Base-by-base conservation (phyloP, 2,797 vertebrate species). In the Staurois parvus region DNA sequence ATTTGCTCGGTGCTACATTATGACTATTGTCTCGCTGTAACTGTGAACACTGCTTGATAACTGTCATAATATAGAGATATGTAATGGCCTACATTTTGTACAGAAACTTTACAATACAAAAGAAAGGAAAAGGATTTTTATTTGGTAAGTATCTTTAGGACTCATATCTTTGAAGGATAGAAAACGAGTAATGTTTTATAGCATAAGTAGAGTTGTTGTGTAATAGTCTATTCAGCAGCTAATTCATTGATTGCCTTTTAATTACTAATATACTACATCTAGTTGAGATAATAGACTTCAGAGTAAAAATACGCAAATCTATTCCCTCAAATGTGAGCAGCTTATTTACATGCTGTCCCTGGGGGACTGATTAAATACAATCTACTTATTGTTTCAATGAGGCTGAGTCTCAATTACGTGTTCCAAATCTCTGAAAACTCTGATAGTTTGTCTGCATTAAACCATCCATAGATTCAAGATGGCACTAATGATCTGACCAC, bases 221-320 rank as follows among this genome's bases (percentile, higher is more conserved):
- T 66, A 66, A 13, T 29, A 11, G 29, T 13, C 26, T 26, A 66
- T 66, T 28, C 7, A 29, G n/a, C 26, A 29, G 28, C 26, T 29
- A 66, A 28, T 19, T 66, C 8, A 66, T 66, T 66, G 64, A 66
- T 66, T 66, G 64, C n/a, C 8, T 66, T 29, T 66, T 66, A 66
- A 66, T 66, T 66, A 66, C n/a, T 12, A 66, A 66, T 66, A 66
- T 66, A 66, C n/a, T 66, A 29, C 64, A 66, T 26, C 64, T 66
- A 66, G 64, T 66, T 66, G 19, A 66, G 64, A 4, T 66, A 66
- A 66, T 66, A 28, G 64, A 66, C 64, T 64, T 26, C n/a, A 6
- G 59, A n/a, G 59, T 26, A 64, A 64, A 52, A 66, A 66, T 29
- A 13, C 64, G 3, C 64, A 66, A 66, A 29, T 66, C 64, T 66